Base-by-base conservation (phyloP, 1,140 invertebrate species). In the Trachelipus rathkii region DNA sequence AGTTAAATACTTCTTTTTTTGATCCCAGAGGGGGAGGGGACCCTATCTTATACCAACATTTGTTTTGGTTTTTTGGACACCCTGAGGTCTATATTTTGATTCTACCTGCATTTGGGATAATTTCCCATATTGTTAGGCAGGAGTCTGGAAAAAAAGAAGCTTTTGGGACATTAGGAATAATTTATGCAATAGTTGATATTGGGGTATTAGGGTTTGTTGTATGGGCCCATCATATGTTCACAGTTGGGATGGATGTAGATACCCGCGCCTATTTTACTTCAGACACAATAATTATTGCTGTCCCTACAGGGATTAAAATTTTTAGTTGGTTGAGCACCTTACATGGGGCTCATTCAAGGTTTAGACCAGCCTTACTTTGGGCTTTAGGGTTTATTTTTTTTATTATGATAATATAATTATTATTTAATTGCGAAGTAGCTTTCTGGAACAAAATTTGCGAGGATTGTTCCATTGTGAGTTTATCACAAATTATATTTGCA, bases 61-160 rank as follows among this genome's bases (percentile, higher is more conserved):
- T n/a, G n/a, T n/a, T n/a, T n/a, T n/a, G n/a, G n/a, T n/a, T n/a
- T n/a, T n/a, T n/a, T n/a, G n/a, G n/a, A n/a, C n/a, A n/a, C n/a
- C n/a, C n/a, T n/a, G n/a, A n/a, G 88, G 90, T 91, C 81, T 92
- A 92, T 86, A 91, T 93, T 89, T 82, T 89, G 82, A 88, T 89
- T 85, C 76, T 89, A 45, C 87, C 87, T 24, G 88, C 84, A 79
- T 90, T 90, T 86, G 89, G 88, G 21, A 87, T 90, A 85, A 88
- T 90, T 84, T 89, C 88, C 44, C 88, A 89, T 83, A 89, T 89
- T 85, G 87, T 90, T 86, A 87, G 83, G 44, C 85, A 87, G 83
- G 85, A 88, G 86, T 86, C 85, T 82, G 85, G 86, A 13, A 89
- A 89, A 87, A n/a, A n/a, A n/a, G 89, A 87, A 81, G 85, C 86